Conservation (phyloP, 2,888 invertebrate genomes). For the Teleiodes luculella region DNA sequence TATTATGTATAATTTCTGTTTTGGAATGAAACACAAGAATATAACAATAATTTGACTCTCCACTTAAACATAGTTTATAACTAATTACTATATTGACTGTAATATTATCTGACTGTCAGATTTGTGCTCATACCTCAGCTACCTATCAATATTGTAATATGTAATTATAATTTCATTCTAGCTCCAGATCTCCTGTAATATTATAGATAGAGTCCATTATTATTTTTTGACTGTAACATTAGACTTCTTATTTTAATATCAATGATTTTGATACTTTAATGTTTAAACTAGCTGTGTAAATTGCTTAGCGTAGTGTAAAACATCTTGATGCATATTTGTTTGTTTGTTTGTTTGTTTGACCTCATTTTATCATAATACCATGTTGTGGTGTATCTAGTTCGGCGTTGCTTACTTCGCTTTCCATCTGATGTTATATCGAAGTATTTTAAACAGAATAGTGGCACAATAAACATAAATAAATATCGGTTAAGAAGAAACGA, state of each 20-base stretch:
- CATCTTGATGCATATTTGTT: slow-evolving; percentile 30
- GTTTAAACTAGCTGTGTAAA: slow-evolving; percentile 49
- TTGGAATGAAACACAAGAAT: neutral
- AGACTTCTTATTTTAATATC: slow-evolving; percentile 33
- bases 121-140: neutral
- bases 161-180: slow-evolving; percentile 11
- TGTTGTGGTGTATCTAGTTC: slow-evolving; percentile 15
- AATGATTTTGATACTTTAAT: slow-evolving; percentile 37
- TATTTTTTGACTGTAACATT: slow-evolving; percentile 37
- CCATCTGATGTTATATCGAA: slow-evolving; percentile 26
- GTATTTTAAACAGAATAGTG: slow-evolving; percentile 37
- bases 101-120: neutral
- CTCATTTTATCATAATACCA: slow-evolving; percentile 31
- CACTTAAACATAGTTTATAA: neutral
- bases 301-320: slow-evolving; percentile 46
- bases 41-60: neutral
- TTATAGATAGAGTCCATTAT: slow-evolving; percentile 32
- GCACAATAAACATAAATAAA: slow-evolving; percentile 53
- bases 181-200: slow-evolving; percentile 34
- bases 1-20: neutral
- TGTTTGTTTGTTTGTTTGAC: slow-evolving; percentile 38
- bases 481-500: slow-evolving; percentile 56
- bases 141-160: slow-evolving; percentile 6
- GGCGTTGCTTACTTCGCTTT: slow-evolving; percentile 9
- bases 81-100: neutral